Base-by-base conservation (phyloP, 2,113 vertebrate genomes). In the Pipa parva region DNA sequence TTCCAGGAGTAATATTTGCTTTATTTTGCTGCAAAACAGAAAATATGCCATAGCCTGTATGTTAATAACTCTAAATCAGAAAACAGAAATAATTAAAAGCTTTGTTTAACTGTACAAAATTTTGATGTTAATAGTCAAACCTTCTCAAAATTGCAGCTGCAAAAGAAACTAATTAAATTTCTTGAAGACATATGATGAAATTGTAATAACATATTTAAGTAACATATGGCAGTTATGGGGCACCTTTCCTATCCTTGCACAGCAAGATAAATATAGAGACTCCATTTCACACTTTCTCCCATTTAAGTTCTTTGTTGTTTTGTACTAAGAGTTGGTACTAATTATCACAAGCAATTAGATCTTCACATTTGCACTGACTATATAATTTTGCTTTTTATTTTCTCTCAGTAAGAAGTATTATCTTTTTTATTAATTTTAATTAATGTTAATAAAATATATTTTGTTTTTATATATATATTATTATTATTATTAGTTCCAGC, bases 71-170 rank as follows among this genome's bases (percentile, higher is more conserved):
- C n/a, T n/a, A n/a, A n/a, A n/a, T n/a, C n/a, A n/a, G n/a, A n/a
- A n/a, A n/a, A n/a, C n/a, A n/a, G 39, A 42, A 42, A 42, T 42
- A 42, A 42, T 42, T 42, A 42, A 42, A 42, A 42, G 39, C 39
- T 42, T 42, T 42, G 39, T 42, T 42, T 42, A 15, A 42, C 15
- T 18, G 17, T 42, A 42, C 15, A 42, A 42, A 22, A 48, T 8
- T 48, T 49, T 22, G 46, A 49, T 87, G 79, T 81, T 42, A 42
- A 76, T 77, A 89, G 84, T 84, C 85, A 75, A 88, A 87, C n/a
- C 88, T 89, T 89, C 87, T 89, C 85, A 87, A 88, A 89, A 87
- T 89, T 89, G 85, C 87, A 89, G 85, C 88, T 88, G 87, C 88
- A 88, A n/a, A 81, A 76, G 20, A 24, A 89, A 79, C 85, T 89